phyloP scores from a whole-genome alignment of 2,797 vertebrate genomes.

The Lates japonicus region DNA sequence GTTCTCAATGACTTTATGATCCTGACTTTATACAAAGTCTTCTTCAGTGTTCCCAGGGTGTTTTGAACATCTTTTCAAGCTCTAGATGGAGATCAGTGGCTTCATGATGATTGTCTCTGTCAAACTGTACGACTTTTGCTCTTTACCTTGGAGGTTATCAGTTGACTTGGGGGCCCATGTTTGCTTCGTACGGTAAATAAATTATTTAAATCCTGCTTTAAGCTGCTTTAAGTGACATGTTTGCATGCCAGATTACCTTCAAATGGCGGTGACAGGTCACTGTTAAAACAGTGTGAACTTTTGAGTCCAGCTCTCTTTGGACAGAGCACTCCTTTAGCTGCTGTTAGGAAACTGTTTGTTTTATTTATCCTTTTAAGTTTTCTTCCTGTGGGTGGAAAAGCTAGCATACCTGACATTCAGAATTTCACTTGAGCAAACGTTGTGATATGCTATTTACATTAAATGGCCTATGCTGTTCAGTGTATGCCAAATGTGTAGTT shows the following conservation, averaged over 20 bases:
- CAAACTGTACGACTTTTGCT: background rate
- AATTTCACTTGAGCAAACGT: background rate
- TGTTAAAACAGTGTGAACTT: background rate
- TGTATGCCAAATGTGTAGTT: too few relatives aligned
- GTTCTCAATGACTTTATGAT: background rate
- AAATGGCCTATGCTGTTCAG: background rate
- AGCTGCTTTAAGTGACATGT: background rate
- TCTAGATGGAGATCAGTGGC: background rate
- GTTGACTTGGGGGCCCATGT: background rate
- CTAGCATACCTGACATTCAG: slow-evolving; percentile 4
- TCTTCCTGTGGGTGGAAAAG: background rate
- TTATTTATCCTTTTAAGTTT: background rate
- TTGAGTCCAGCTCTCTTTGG: background rate
- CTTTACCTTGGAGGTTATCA: background rate
- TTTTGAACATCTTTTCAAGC: slow-evolving; percentile 5
- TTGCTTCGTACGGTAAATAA: background rate
- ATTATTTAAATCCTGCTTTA: background rate
- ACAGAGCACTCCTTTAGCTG: background rate
- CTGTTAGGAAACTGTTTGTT: background rate
- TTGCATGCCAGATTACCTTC: background rate
- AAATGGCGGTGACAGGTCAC: too few relatives aligned
- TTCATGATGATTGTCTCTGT: background rate
- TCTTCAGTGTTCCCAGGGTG: background rate
- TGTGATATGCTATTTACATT: background rate
- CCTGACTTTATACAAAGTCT: background rate